A percentile compares a stretch with the other conserved stretches of the same genome.
Evolutionary conservation across 2,113 vertebrate species (phyloP).

Genomic region (Nothoprocta perdicaria): DNA sequence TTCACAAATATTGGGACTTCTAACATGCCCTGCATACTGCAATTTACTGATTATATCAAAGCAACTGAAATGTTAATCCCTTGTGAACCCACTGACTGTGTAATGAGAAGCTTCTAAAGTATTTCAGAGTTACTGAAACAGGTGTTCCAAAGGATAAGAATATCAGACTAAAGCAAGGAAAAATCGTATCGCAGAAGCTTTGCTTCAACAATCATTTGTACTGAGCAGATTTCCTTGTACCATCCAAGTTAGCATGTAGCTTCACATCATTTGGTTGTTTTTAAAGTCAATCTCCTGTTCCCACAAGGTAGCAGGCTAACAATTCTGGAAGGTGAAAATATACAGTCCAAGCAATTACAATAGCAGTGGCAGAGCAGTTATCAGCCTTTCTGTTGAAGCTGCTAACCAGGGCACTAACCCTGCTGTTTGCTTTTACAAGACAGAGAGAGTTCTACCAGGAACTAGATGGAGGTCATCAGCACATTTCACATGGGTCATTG

Average conservation of each 20-base stretch:
- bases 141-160: slow-evolving; percentile 59
- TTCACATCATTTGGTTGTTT: neutral
- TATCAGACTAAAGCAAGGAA: slow-evolving; percentile 14
- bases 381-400: neutral
- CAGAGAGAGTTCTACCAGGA: slow-evolving; percentile 20
- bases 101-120: slow-evolving; percentile 39
- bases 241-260: neutral
- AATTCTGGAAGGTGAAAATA: neutral
- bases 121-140: slow-evolving; percentile 54
- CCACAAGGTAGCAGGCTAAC: neutral
- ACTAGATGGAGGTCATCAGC: slow-evolving; percentile 19
- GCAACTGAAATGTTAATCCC: slow-evolving; percentile 43
- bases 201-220: neutral
- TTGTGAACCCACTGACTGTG: neutral
- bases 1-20: slow-evolving; percentile 12
- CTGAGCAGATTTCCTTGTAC: neutral
- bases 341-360: neutral
- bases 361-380: neutral
- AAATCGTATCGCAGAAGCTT: neutral
- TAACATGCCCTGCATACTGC: neutral
- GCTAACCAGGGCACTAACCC: neutral
- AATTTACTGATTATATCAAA: slow-evolving; percentile 55
- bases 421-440: neutral
- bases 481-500: slow-evolving; percentile 1
- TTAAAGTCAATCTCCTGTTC: neutral